Percentiles rank a stretch among this genome's conserved stretches.
Evolutionary conservation across 2,888 invertebrate species (phyloP).

Genomic region (Idaea biselata): DNA sequence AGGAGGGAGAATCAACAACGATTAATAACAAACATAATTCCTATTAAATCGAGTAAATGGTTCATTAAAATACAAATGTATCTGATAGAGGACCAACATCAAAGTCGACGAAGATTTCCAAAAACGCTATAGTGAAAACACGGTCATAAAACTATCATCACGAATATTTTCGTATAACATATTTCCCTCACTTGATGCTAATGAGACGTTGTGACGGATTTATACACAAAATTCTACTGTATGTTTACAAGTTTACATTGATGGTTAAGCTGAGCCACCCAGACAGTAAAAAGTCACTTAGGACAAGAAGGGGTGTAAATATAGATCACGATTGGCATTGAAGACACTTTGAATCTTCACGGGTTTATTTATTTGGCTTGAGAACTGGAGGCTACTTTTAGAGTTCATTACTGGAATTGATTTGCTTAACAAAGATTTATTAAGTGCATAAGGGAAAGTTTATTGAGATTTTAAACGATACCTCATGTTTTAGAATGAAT

Average conservation of each 20-base stretch:
- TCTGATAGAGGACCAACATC: background rate
- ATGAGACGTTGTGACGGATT: conserved; percentile 18
- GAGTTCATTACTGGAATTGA: background rate
- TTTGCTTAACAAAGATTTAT: background rate
- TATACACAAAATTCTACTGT: conserved; percentile 23
- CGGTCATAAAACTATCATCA: conserved; percentile 12
- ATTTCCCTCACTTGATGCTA: conserved; percentile 11
- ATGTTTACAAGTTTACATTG: conserved; percentile 37
- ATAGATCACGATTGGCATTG: conserved; percentile 40
- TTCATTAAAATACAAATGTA: background rate
- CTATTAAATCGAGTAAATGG: background rate
- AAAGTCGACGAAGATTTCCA: background rate
- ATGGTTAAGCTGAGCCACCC: conserved; percentile 57
- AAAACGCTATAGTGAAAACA: conserved; percentile 9
- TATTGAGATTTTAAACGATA: background rate
- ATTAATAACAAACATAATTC: background rate
- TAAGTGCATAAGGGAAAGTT: background rate
- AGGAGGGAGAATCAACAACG: background rate
- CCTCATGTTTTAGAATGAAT: background rate
- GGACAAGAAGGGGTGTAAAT: conserved; percentile 51
- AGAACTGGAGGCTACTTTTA: background rate
- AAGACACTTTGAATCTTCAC: conserved; percentile 12
- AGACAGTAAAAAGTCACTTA: conserved; percentile 65
- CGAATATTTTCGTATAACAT: conserved; percentile 9
- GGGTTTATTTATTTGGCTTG: background rate